Percentiles rank a stretch among this genome's conserved stretches.
Conservation (phyloP, 2,113 vertebrate species). For the Excalfactoria chinensis region DNA sequence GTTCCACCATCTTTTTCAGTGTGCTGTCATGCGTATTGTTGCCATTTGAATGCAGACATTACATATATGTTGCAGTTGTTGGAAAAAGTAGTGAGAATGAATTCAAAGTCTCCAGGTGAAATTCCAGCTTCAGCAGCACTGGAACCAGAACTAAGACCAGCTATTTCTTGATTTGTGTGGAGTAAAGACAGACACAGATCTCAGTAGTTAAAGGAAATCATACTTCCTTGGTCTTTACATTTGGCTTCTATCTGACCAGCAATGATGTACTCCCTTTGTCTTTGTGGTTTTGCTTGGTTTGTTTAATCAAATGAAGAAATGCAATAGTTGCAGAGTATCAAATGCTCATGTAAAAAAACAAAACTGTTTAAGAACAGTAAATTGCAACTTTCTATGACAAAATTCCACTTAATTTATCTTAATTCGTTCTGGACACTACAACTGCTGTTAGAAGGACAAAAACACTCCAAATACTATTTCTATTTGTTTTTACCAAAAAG, state of each 20-base stretch:
- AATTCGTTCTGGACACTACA: not conserved
- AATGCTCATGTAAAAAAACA: not conserved
- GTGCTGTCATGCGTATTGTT: not conserved
- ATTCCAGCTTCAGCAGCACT: not conserved
- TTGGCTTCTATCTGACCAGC: not conserved
- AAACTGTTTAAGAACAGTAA: not conserved
- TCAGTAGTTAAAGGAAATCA: not conserved
- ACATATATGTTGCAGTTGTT: rapidly evolving
- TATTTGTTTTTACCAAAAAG: not conserved
- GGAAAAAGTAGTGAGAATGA: not conserved
- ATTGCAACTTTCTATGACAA: not conserved
- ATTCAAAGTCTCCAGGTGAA: not conserved
- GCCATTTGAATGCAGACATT: not conserved
- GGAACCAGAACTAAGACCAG: not conserved
- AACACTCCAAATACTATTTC: not conserved
- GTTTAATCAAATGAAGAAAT: not conserved
- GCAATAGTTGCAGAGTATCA: not conserved
- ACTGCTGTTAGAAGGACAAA: not conserved
- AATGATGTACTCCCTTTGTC: not conserved
- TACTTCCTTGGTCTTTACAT: not conserved
- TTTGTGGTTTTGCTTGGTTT: not conserved
- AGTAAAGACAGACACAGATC: not conserved
- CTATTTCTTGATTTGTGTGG: not conserved
- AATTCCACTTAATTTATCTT: not conserved
- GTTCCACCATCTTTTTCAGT: not conserved